Conservation (phyloP, 2,797 vertebrate species). For the Moxostoma hubbsi region DNA sequence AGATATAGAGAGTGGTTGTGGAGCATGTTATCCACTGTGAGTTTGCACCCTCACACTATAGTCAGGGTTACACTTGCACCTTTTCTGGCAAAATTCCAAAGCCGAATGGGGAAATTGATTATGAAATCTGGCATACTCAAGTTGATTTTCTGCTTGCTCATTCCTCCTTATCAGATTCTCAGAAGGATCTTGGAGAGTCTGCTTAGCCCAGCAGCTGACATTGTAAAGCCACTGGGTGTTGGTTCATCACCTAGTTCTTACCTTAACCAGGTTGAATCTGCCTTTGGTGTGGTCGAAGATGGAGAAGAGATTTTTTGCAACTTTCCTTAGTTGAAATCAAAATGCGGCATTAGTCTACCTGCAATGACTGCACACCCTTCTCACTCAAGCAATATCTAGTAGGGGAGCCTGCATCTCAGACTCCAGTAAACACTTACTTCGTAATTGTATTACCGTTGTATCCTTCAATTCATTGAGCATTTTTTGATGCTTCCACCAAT, state of each 20-base stretch:
- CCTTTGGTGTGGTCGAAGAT: slow-evolving; percentile 42
- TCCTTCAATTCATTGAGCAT: no score
- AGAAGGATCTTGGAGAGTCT: slow-evolving; percentile 46
- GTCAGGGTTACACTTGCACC: slow-evolving; percentile 1
- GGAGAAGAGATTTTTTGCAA: slow-evolving; percentile 42
- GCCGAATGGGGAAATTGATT: slow-evolving; percentile 53
- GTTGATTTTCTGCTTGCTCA: slow-evolving; percentile 41
- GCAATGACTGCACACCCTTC: slow-evolving; percentile 20
- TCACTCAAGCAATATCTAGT: slow-evolving; percentile 46
- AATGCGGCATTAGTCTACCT: slow-evolving; percentile 43
- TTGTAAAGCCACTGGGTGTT: slow-evolving; percentile 41
- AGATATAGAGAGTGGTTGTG: slow-evolving; percentile 13
- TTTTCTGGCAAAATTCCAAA: slow-evolving; percentile 38
- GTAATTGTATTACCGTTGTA: no score
- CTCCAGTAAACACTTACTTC: slow-evolving; percentile 13
- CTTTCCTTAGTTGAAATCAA: slow-evolving; percentile 44
- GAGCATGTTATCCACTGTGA: slow-evolving; percentile 30
- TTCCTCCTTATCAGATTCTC: slow-evolving; percentile 14
- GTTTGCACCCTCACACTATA: background rate
- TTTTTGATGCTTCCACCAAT: no score
- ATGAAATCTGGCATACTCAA: slow-evolving; percentile 46
- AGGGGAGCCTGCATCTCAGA: slow-evolving; percentile 37
- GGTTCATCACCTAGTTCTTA: slow-evolving; percentile 37
- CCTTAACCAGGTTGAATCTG: slow-evolving; percentile 29
- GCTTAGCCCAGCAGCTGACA: background rate